Conservation (phyloP, 2,113 vertebrate species). For the Chelonoidis abingdonii region DNA sequence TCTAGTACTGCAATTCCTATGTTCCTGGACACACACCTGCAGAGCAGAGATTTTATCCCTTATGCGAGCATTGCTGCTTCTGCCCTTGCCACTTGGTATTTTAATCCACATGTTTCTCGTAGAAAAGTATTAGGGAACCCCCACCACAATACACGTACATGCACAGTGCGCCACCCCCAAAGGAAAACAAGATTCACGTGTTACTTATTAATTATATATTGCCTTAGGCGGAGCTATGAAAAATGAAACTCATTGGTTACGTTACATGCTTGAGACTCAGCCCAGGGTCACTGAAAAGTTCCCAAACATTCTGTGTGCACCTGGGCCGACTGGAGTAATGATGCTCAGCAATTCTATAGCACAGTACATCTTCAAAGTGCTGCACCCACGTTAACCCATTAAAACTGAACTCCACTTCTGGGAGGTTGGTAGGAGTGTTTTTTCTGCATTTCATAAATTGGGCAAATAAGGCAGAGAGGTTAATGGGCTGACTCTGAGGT, state of each 20-base stretch:
- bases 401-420: neutral
- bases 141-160: neutral
- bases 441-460: neutral
- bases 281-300: neutral
- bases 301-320: neutral
- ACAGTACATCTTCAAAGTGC: neutral
- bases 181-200: neutral
- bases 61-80: neutral
- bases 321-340: neutral
- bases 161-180: neutral
- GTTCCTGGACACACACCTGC: neutral
- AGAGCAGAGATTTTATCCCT: neutral
- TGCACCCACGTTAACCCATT: neutral
- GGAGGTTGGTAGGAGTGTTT: neutral
- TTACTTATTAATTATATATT: neutral
- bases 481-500: neutral
- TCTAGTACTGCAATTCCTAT: neutral
- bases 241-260: neutral
- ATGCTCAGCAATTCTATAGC: neutral
- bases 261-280: neutral
- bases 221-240: neutral
- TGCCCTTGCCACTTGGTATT: neutral
- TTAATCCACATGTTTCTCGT: neutral
- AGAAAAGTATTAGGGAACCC: neutral
- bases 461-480: neutral